These are phyloP conservation scores for Phenacoccus solenopsis DNA, from an alignment of 1,140 invertebrate genomes.

Conservation along the genomic window DNA sequence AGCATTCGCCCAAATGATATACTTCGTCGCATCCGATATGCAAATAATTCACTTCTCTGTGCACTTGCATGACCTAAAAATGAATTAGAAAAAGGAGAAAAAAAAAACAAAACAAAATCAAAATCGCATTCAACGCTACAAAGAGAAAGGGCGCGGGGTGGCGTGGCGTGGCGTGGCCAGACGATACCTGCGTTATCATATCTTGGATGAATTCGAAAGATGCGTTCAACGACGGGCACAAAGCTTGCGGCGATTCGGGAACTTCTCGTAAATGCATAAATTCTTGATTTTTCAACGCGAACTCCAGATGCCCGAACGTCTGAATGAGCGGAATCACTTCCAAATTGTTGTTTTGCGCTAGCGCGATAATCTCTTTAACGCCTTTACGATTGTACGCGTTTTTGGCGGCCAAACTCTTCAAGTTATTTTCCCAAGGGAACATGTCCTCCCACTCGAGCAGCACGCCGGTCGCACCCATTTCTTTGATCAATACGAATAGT, in stretches of 20 bases:
- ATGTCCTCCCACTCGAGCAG: conserved; percentile 95
- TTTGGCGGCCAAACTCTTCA: conserved; percentile 49
- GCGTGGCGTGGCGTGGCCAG: too few relatives aligned
- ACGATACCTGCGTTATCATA: conserved; percentile 66
- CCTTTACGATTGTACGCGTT: conserved; percentile 65
- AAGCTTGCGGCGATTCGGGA: conserved; percentile 27
- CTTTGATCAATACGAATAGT: conserved; percentile 58
- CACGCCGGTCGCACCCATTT: conserved; percentile 71
- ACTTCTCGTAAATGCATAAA: conserved; percentile 42
- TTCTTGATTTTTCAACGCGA: conserved; percentile 44
- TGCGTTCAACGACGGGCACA: conserved; percentile 39
- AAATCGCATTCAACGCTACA: too few relatives aligned
- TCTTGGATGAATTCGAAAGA: conserved; percentile 55
- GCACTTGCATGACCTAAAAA: conserved; percentile 41
- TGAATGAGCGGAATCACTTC: conserved; percentile 55
- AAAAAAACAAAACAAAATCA: too few relatives aligned
- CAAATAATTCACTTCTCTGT: conserved; percentile 50
- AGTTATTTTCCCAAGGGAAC: conserved; percentile 72
- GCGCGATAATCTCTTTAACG: conserved; percentile 46
- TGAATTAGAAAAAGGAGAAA: not conserved
- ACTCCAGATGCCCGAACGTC: conserved; percentile 57
- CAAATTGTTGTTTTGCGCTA: conserved; percentile 48
- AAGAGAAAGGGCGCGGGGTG: too few relatives aligned
- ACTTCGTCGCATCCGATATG: conserved; percentile 76
- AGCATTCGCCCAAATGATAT: conserved; percentile 68